Conservation (phyloP, 2,113 vertebrate species). For the Tilapia sparmanii region DNA sequence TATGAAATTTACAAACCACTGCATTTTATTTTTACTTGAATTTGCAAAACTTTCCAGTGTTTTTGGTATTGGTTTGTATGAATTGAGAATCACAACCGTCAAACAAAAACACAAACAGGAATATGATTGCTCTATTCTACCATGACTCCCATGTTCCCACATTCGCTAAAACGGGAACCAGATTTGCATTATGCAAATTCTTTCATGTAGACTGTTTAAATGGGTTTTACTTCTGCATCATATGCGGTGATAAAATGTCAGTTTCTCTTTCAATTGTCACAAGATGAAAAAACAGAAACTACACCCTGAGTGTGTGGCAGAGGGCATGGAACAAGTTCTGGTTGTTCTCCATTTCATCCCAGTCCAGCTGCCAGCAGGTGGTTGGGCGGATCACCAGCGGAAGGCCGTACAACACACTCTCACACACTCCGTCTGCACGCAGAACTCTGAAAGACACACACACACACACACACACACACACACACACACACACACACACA, state of each 20-base stretch:
- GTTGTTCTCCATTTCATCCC: conserved; percentile 93
- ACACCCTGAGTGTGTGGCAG: conserved; percentile 81
- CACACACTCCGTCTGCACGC: conserved; percentile 80
- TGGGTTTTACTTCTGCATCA: not conserved
- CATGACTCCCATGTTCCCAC: not conserved
- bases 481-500: not conserved
- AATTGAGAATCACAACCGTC: not conserved
- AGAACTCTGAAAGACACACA: conserved; percentile 70
- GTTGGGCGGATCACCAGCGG: conserved; percentile 86
- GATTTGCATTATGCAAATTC: not conserved
- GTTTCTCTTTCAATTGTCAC: not conserved
- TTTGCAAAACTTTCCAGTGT: not conserved
- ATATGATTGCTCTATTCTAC: not conserved
- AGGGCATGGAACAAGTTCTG: conserved; percentile 86
- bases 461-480: not conserved
- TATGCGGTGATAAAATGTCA: not conserved
- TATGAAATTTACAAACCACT: not conserved
- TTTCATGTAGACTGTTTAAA: not conserved
- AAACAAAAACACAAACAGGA: not conserved
- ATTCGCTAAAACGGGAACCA: not conserved
- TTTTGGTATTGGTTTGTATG: not conserved
- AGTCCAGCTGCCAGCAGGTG: conserved; percentile 90
- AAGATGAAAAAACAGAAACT: not conserved
- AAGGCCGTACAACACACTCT: conserved; percentile 85
- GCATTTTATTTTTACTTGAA: not conserved